Conservation (phyloP, 2,113 vertebrate species). For the Gobius niger region DNA sequence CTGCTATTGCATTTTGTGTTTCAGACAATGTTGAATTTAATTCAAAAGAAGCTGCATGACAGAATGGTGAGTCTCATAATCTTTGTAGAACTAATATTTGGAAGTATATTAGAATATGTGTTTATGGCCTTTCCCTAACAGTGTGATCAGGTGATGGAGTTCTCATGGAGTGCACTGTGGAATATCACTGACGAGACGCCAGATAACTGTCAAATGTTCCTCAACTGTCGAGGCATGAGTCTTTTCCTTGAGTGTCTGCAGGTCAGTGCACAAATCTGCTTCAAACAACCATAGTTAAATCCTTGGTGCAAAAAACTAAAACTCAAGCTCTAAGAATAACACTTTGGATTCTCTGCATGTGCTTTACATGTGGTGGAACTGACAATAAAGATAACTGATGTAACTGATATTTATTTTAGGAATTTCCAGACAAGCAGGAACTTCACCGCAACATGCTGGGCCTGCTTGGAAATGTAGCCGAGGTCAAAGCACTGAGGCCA, state of each 20-base stretch:
- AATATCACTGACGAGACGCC: constrained; percentile 99
- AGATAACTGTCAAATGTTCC: constrained; percentile 98
- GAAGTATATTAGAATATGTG: not conserved
- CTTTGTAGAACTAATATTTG: not conserved
- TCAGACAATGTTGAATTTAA: constrained; percentile 96
- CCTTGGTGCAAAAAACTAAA: no score
- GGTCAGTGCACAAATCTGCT: constrained; percentile 69
- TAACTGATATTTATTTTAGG: constrained; percentile 65
- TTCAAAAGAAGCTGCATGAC: constrained; percentile 94
- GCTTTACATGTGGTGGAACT: no score
- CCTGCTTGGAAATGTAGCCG: constrained; percentile 93
- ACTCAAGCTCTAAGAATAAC: no score
- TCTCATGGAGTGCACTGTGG: constrained; percentile 98
- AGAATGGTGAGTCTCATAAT: constrained; percentile 82
- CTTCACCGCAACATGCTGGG: constrained; percentile 98
- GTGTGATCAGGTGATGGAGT: constrained; percentile 99
- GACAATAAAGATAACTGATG: no score
- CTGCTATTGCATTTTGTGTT: not conserved
- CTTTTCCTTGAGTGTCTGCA: constrained; percentile 96
- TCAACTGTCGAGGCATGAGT: constrained; percentile 93
- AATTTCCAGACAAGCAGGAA: constrained; percentile 97
- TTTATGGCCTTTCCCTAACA: constrained; percentile 42
- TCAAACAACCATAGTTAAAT: not conserved
- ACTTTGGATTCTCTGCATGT: no score
- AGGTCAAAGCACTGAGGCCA: constrained; percentile 89